These are phyloP conservation scores for Euzophera pinguis DNA, from an alignment of 2,888 invertebrate genomes.

Conservation along the genomic window DNA sequence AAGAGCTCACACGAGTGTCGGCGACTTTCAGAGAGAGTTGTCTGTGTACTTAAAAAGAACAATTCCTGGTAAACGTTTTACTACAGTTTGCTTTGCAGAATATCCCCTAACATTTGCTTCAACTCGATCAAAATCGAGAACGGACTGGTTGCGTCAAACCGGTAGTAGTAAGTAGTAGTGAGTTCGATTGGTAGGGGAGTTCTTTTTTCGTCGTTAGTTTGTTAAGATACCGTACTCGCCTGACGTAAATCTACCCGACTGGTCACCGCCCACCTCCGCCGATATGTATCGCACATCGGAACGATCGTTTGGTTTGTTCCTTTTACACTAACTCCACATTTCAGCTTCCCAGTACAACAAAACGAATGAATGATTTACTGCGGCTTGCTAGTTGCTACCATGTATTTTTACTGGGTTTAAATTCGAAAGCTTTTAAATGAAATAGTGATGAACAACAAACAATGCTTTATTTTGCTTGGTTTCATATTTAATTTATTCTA, in stretches of 20 bases:
- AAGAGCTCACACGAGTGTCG: slow-evolving; percentile 48
- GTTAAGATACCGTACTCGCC: not conserved
- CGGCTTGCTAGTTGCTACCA: not conserved
- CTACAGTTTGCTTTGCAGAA: slow-evolving; percentile 33
- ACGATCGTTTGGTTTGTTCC: slow-evolving; percentile 3
- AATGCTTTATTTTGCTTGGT: too few relatives aligned
- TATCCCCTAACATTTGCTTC: slow-evolving; percentile 12
- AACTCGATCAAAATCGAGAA: slow-evolving; percentile 3
- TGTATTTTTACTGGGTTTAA: slow-evolving; percentile 1
- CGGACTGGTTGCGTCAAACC: not conserved
- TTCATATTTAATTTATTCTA: too few relatives aligned
- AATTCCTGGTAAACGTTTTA: slow-evolving; percentile 53
- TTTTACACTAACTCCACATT: slow-evolving; percentile 11
- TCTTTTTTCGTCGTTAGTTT: not conserved
- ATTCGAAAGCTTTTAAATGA: not conserved
- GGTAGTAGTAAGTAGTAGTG: not conserved
- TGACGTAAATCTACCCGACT: slow-evolving; percentile 20
- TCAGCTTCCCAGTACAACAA: slow-evolving; percentile 6
- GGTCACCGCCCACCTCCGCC: slow-evolving; percentile 13
- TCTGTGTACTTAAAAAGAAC: slow-evolving; percentile 55
- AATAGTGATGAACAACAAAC: too few relatives aligned
- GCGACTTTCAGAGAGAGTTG: slow-evolving; percentile 44
- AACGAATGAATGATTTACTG: slow-evolving; percentile 7
- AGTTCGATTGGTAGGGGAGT: not conserved
- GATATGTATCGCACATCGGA: slow-evolving; percentile 19